Evolutionary conservation across 2,113 vertebrate species (phyloP), one percentile per base, ranked within the genome.

Genomic region (Phrynosoma blainvillii): DNA sequence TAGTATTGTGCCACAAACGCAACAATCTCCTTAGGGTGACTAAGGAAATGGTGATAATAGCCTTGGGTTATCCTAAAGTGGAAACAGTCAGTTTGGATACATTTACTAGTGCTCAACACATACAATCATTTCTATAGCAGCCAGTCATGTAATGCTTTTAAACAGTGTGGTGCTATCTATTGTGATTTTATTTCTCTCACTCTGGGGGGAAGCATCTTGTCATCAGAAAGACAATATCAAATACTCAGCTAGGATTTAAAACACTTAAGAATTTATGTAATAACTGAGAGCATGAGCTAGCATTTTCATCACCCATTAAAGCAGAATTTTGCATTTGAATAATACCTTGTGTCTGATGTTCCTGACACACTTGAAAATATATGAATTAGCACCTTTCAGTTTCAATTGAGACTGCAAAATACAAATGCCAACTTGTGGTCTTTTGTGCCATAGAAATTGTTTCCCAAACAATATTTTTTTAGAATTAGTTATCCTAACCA

Each of bases 211-310:
- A 23, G 0, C 9, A 77, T 54, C 27, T 9, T 25, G 1, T 9
- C 10, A 21, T 40, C 36, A 25, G 2, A 40, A 0, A 0, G 1
- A 78, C 75, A 0, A 56, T 66, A 32, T 74, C 18, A 3, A n/a
- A 13, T 20, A 0, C 4, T 86, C 71, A 27, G 1, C 0, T 0
- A 0, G 13, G 71, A 13, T 79, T 75, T 32, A 14, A 75, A n/a
- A 6, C 0, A 0, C 1, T 59, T 84, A 73, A 32, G 11, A 74
- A 56, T 3, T 0, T 40, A 32, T 80, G 16, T 32, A 65, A 70
- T 21, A 4, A 62, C 18, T 62, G 59, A 79, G 20, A 70, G 36
- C 47, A 0, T 0, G 47, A 80, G n/a, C 27, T 84, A 71, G 83
- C 59, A 84, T 73, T 20, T 1, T 3, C 3, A 0, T 1, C 2